Evolutionary conservation across 2,797 vertebrate species (phyloP), one percentile per base, ranked within the genome.

Genomic region (Remorina albescens): DNA sequence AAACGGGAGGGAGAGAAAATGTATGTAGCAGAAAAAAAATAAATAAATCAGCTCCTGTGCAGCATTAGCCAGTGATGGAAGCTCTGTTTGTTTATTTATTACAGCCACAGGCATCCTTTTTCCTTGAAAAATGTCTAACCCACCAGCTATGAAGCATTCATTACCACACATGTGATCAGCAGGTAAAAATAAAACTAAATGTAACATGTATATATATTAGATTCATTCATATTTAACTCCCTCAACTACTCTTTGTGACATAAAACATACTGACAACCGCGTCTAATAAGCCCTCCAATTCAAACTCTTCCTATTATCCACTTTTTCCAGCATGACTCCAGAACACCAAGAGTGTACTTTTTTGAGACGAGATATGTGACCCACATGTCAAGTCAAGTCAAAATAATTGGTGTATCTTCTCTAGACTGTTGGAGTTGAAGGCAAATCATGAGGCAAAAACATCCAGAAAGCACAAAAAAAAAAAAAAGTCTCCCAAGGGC

Each of bases 381-480:
- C 82, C 77, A 77, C 72, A 85, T 86, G 73, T 77, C 56, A 75
- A 70, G 50, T 74, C 62, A 55, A 67, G 82, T 77, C 64, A 81
- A 76, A 79, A 81, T 86, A 81, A 83, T 78, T 81, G 83, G 57
- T 56, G 15, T 34, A 15, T 72, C 21, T 63, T 36, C 56, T 76
- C 62, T 61, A 54, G 64, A 59, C 64, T 26, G 67, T 63, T 59
- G 0, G 13, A 67, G 62, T 37, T 54, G 51, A 39, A 64, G 61
- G 55, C 39, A 46, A 67, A 66, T 57, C 47, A 76, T 55, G 36
- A 28, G 55, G 56, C 11, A 19, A 66, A 62, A 78, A 64, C 50
- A 73, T 46, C 49, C 57, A 55, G 34, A 28, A 64, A 44, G 72
- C 16, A 25, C 3, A 13, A 50, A 26, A 23, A 49, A 46, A 18